Percentiles rank a stretch among this genome's conserved stretches.
These are phyloP conservation scores for Machaerirhynchus nigripectus DNA, from an alignment of 2,113 vertebrate species.

Conservation along the genomic window DNA sequence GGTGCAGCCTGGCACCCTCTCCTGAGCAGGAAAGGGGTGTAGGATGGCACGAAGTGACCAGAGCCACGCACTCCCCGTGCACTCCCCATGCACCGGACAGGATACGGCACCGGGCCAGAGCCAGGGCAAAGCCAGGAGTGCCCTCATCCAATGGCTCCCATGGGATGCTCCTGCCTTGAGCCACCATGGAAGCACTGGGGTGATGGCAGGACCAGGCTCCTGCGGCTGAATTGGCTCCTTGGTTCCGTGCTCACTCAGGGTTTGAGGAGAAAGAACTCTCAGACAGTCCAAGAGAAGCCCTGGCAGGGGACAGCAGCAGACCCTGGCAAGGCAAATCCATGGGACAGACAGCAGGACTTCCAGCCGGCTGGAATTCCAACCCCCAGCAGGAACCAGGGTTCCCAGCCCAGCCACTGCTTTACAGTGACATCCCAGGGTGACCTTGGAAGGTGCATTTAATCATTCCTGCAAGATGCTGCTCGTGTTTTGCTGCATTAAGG, in stretches of 20 bases:
- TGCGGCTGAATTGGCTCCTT: background rate
- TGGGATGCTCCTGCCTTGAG: background rate
- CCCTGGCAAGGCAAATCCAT: accelerated
- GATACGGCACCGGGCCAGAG: background rate
- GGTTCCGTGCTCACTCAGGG: background rate
- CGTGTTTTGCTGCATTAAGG: background rate
- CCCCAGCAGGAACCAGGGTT: background rate
- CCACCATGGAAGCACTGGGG: background rate
- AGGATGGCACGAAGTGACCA: background rate
- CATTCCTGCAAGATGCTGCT: background rate
- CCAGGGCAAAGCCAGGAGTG: background rate
- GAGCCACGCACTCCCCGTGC: no score
- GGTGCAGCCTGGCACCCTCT: background rate
- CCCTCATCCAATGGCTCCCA: background rate
- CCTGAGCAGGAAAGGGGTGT: background rate
- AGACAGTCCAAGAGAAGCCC: background rate
- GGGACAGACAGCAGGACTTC: background rate
- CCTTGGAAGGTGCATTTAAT: background rate
- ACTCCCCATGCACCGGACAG: background rate
- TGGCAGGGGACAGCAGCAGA: background rate
- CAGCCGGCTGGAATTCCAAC: background rate
- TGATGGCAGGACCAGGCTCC: background rate
- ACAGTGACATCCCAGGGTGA: background rate
- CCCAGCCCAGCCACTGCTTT: background rate
- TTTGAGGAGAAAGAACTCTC: background rate